phyloP scores from a whole-genome alignment of 2,888 invertebrate genomes.

The Oxycera nigricornis region DNA sequence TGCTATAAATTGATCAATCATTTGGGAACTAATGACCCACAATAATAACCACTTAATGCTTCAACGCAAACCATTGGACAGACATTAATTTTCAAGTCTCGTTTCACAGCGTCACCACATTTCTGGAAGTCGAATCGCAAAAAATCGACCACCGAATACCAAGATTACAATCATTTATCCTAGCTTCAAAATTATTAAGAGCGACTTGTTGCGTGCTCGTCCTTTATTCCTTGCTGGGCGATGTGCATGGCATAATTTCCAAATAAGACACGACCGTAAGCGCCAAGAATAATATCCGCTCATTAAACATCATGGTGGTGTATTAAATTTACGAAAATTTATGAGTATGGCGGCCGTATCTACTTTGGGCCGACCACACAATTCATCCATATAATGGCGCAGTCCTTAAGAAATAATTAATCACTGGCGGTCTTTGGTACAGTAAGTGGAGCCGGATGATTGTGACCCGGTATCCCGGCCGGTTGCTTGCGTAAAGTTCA shows the following conservation, averaged over 20 bases:
- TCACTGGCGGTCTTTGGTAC: conserved; percentile 22
- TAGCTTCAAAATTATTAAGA: not conserved
- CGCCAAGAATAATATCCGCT: conserved; percentile 30
- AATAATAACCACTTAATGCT: no score
- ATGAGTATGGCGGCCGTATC: conserved; percentile 27
- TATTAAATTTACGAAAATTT: conserved; percentile 38
- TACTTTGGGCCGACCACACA: conserved; percentile 14
- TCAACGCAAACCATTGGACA: not conserved
- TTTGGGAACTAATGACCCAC: no score
- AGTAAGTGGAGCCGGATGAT: conserved; percentile 29
- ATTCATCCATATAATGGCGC: conserved; percentile 12
- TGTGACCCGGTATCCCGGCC: conserved; percentile 18
- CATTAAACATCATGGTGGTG: conserved; percentile 27
- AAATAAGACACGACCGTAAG: conserved; percentile 26
- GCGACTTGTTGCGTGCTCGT: conserved; percentile 16
- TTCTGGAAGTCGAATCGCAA: not conserved
- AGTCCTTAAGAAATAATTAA: conserved; percentile 40
- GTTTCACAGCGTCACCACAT: not conserved
- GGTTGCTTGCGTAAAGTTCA: not conserved
- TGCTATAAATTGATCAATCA: no score
- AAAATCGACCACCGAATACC: not conserved
- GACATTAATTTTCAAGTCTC: conserved; percentile 10
- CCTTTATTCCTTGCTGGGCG: not conserved
- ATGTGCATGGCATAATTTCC: not conserved
- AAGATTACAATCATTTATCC: not conserved